Evolutionary conservation across 1,140 invertebrate species (phyloP).

Genomic region (Rhyacophila brunnea): DNA sequence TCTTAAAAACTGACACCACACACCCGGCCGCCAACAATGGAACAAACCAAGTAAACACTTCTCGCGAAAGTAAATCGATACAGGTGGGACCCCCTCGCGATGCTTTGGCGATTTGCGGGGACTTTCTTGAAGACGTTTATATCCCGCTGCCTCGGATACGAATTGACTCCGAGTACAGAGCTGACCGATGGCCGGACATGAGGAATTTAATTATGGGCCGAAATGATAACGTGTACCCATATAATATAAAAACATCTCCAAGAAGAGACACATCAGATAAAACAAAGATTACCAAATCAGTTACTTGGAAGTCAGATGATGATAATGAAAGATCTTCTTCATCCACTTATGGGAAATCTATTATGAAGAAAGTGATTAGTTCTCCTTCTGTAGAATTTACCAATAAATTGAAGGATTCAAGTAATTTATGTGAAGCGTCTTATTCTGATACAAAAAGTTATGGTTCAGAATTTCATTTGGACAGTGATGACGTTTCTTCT

Average conservation of each 20-base stretch:
- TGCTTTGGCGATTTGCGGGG: not conserved
- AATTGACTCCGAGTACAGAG: slow-evolving; percentile 13
- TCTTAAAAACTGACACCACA: slow-evolving; percentile 12
- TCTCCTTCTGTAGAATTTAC: not conserved
- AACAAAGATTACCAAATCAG: slow-evolving; percentile 18
- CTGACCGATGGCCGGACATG: slow-evolving; percentile 24
- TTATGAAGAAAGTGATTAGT: not conserved
- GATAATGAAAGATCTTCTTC: not conserved
- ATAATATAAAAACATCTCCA: slow-evolving; percentile 29
- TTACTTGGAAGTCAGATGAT: slow-evolving; percentile 22
- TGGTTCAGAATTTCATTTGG: not conserved
- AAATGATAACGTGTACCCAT: slow-evolving; percentile 28
- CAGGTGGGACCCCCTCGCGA: slow-evolving; percentile 1
- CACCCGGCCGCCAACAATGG: slow-evolving; percentile 1
- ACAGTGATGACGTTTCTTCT: not conserved
- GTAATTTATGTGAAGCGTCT: not conserved
- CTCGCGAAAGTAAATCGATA: slow-evolving; percentile 22
- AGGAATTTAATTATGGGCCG: slow-evolving; percentile 29
- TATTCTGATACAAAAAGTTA: not conserved
- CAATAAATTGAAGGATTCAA: not conserved
- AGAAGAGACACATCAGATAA: slow-evolving; percentile 2
- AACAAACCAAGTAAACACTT: not conserved
- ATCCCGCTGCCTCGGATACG: slow-evolving; percentile 28
- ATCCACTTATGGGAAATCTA: slow-evolving; percentile 7
- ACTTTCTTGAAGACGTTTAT: slow-evolving; percentile 29